Evolutionary conservation across 2,888 invertebrate species (phyloP).

Genomic region (Atherix ibis): DNA sequence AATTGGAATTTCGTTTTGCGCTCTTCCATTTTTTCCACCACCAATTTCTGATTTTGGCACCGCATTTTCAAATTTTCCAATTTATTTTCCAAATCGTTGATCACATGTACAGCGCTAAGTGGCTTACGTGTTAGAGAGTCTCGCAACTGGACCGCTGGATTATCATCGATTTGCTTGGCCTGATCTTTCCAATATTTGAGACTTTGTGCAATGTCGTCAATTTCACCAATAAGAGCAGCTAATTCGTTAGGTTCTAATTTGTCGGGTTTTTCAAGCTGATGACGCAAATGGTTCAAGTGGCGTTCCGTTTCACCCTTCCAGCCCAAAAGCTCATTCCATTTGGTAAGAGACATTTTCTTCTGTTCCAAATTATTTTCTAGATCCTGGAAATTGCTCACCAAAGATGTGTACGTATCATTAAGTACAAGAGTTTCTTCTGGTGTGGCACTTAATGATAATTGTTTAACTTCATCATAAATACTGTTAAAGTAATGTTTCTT

Average conservation of each 20-base stretch:
- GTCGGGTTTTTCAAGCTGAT: conserved; percentile 55
- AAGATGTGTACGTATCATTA: conserved; percentile 56
- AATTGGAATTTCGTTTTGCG: conserved; percentile 66
- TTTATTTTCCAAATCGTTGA: conserved; percentile 57
- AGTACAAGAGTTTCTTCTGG: conserved; percentile 57
- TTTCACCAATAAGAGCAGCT: conserved; percentile 49
- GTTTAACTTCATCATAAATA: conserved; percentile 71
- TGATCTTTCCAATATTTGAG: conserved; percentile 54
- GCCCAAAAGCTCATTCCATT: conserved; percentile 67
- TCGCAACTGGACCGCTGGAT: conserved; percentile 48
- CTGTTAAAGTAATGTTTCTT: conserved; percentile 61
- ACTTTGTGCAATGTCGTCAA: conserved; percentile 49
- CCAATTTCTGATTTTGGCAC: conserved; percentile 48
- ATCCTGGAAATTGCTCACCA: conserved; percentile 62
- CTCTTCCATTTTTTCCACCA: conserved; percentile 52
- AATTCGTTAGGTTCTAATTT: conserved; percentile 56
- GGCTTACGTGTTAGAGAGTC: conserved; percentile 55
- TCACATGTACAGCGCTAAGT: conserved; percentile 52
- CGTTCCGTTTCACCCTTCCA: conserved; percentile 69
- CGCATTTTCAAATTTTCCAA: conserved; percentile 49
- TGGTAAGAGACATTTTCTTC: conserved; percentile 58
- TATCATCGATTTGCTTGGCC: conserved; percentile 50
- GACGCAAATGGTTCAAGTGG: conserved; percentile 63
- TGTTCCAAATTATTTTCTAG: conserved; percentile 57
- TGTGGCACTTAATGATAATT: conserved; percentile 50